A percentile compares a stretch with the other conserved stretches of the same genome.
phyloP scores from a whole-genome alignment of 2,113 vertebrate species.

The Cololabis saira region DNA sequence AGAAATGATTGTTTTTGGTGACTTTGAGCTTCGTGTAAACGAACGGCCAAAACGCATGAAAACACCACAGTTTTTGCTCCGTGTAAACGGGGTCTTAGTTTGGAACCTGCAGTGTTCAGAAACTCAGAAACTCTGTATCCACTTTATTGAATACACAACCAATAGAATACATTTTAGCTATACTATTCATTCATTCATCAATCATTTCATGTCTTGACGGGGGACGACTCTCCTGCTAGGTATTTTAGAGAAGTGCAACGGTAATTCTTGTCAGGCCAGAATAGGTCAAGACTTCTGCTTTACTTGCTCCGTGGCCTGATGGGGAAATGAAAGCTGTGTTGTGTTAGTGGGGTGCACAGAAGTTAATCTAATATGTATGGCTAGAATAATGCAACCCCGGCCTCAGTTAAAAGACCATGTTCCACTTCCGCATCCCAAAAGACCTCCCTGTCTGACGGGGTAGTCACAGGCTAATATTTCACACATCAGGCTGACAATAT shows the following conservation, averaged over 20 bases:
- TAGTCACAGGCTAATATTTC: slow-evolving; percentile 29
- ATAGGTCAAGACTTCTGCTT: slow-evolving; percentile 52
- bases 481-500: slow-evolving; percentile 19
- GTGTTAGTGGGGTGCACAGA: slow-evolving; percentile 60
- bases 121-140: no score
- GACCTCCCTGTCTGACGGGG: slow-evolving; percentile 17
- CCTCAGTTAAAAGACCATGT: slow-evolving; percentile 29
- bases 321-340: slow-evolving; percentile 71
- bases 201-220: no score
- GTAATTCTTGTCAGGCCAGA: slow-evolving; percentile 33
- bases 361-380: slow-evolving; percentile 67
- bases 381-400: slow-evolving; percentile 48
- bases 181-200: no score
- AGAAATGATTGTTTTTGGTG: no score
- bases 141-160: no score
- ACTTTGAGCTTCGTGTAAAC: no score
- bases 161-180: no score
- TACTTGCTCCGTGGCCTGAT: slow-evolving; percentile 42
- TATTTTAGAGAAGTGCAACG: slow-evolving; percentile 6
- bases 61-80: no score
- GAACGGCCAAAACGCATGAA: no score
- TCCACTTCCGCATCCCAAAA: slow-evolving; percentile 45
- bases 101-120: no score
- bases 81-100: no score
- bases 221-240: background rate